phyloP scores from a whole-genome alignment of 2,888 invertebrate genomes.

The Acleris emargana region DNA sequence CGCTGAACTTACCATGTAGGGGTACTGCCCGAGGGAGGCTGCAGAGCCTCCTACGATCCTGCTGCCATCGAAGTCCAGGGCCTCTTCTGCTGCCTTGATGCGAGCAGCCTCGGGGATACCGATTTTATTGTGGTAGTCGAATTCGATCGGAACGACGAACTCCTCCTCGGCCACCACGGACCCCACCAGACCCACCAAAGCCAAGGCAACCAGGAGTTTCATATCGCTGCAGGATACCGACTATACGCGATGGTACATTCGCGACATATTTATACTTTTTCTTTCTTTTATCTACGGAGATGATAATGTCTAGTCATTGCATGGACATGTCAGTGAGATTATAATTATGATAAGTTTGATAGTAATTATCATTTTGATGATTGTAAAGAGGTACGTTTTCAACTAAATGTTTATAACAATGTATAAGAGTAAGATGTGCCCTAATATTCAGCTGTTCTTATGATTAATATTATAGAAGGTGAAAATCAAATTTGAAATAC shows the following conservation, averaged over 20 bases:
- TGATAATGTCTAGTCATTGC: not conserved
- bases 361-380: too few relatives aligned
- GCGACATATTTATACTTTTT: not conserved
- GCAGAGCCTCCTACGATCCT: conserved; percentile 49
- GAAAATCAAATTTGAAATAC: too few relatives aligned
- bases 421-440: too few relatives aligned
- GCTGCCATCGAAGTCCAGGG: conserved; percentile 46
- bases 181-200: conserved; percentile 33
- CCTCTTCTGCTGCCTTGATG: conserved; percentile 46
- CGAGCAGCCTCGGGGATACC: conserved; percentile 48
- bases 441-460: too few relatives aligned
- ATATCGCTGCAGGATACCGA: conserved; percentile 13
- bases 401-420: too few relatives aligned
- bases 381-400: too few relatives aligned
- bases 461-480: too few relatives aligned
- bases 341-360: not conserved
- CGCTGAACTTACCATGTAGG: conserved; percentile 42
- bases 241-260: not conserved
- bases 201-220: conserved; percentile 27
- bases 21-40: conserved; percentile 43
- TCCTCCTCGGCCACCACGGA: conserved; percentile 29
- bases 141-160: conserved; percentile 40
- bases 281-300: not conserved
- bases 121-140: conserved; percentile 47
- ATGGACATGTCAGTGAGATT: not conserved